These are phyloP conservation scores for Loris lydekkerianus DNA, from an alignment of 2,797 vertebrate species.

Conservation along the genomic window DNA sequence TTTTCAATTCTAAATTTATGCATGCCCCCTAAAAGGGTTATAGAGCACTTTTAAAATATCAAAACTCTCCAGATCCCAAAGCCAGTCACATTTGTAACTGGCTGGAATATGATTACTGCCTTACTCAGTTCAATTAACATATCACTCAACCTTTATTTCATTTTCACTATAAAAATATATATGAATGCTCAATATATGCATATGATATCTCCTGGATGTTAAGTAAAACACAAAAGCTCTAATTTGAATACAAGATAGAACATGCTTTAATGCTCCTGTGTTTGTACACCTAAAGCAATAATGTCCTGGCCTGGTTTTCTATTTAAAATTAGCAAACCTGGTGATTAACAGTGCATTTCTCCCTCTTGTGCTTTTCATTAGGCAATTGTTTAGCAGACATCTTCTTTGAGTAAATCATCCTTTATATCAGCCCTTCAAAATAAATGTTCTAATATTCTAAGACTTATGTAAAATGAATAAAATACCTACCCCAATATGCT, in stretches of 20 bases:
- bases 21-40: neutral
- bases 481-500: conserved; percentile 23
- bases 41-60: conserved; percentile 28
- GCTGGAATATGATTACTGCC: neutral
- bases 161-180: conserved; percentile 62
- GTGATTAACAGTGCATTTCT: conserved; percentile 2
- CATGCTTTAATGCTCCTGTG: neutral
- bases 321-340: conserved; percentile 45
- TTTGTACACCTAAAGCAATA: neutral
- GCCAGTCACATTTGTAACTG: conserved; percentile 31
- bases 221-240: conserved; percentile 31
- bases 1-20: conserved; percentile 67
- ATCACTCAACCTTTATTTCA: conserved; percentile 49
- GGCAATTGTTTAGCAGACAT: conserved; percentile 2
- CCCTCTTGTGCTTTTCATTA: conserved; percentile 27
- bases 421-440: conserved; percentile 23
- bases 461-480: conserved; percentile 55
- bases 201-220: neutral
- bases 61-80: conserved; percentile 37
- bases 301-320: neutral
- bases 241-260: neutral
- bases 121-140: conserved; percentile 15
- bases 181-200: neutral
- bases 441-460: conserved; percentile 42
- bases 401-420: neutral